A percentile compares a stretch with the other conserved stretches of the same genome.
These are phyloP conservation scores for Thunnus albacares DNA, from an alignment of 2,797 vertebrate species.

Conservation along the genomic window DNA sequence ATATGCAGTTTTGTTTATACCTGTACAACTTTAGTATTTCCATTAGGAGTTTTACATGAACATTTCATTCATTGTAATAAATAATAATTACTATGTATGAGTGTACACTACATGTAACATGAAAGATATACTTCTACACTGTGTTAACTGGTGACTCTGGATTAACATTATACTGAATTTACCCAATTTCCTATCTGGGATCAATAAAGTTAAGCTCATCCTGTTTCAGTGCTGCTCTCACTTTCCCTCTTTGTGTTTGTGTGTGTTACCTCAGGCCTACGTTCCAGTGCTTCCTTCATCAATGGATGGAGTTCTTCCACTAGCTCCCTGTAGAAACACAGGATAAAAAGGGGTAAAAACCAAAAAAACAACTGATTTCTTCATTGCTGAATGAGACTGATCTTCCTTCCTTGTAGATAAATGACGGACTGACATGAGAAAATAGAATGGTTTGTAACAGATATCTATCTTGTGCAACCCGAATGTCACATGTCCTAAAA, in stretches of 20 bases:
- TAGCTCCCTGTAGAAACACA: conserved; percentile 82
- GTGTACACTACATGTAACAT: neutral
- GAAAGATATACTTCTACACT: neutral
- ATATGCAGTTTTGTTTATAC: neutral
- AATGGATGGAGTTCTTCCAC: conserved; percentile 98
- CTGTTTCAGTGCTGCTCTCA: neutral
- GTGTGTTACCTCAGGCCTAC: conserved; percentile 88
- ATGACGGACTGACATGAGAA: neutral
- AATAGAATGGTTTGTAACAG: conserved; percentile 16
- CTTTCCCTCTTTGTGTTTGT: neutral
- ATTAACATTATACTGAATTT: conserved; percentile 14
- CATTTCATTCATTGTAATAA: too few species aligned
- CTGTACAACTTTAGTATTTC: neutral
- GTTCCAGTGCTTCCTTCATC: conserved; percentile 98
- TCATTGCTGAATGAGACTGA: conserved; percentile 1
- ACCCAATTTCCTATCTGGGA: neutral
- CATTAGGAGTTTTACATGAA: neutral
- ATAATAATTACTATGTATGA: neutral
- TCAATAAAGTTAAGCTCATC: conserved; percentile 22
- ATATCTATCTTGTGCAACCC: conserved; percentile 27
- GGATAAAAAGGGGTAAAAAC: neutral
- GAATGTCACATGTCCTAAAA: conserved; percentile 48
- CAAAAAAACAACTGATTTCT: conserved; percentile 12
- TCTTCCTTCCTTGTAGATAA: neutral
- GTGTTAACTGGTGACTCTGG: neutral